phyloP scores from a whole-genome alignment of 2,888 invertebrate species.

The Carcina quercana region DNA sequence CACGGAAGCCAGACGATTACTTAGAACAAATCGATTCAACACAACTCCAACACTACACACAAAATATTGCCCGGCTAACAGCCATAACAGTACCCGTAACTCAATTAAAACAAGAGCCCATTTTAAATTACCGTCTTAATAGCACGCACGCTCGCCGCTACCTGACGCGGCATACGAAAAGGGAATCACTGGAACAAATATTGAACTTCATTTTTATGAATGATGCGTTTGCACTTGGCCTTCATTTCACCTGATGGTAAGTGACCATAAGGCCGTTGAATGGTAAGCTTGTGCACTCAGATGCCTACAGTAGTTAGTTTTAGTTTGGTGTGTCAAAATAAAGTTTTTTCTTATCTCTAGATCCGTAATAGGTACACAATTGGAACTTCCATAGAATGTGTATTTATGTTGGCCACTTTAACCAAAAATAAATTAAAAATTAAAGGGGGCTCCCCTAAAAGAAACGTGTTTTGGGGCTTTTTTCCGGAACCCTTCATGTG shows the following conservation, averaged over 20 bases:
- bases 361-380: background rate
- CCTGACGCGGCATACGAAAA: slow-evolving; percentile 25
- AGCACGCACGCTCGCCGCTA: slow-evolving; percentile 50
- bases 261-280: no score
- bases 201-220: no score
- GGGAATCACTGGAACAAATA: slow-evolving; percentile 1
- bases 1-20: slow-evolving; percentile 4
- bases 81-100: slow-evolving; percentile 53
- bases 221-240: no score
- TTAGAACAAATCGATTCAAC: background rate
- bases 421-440: background rate
- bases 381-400: background rate
- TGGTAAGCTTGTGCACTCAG: no score
- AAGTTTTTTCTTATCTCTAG: no score
- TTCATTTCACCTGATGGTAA: no score
- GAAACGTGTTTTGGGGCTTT: background rate
- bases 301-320: no score
- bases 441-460: background rate
- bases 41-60: background rate
- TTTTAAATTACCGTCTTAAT: slow-evolving; percentile 58
- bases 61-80: slow-evolving; percentile 34
- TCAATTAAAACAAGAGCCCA: slow-evolving; percentile 62
- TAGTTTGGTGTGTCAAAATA: no score
- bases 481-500: no score
- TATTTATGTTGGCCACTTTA: background rate